Evolutionary conservation across 1,140 invertebrate species (phyloP).

Genomic region (Cyclargus thomasi): DNA sequence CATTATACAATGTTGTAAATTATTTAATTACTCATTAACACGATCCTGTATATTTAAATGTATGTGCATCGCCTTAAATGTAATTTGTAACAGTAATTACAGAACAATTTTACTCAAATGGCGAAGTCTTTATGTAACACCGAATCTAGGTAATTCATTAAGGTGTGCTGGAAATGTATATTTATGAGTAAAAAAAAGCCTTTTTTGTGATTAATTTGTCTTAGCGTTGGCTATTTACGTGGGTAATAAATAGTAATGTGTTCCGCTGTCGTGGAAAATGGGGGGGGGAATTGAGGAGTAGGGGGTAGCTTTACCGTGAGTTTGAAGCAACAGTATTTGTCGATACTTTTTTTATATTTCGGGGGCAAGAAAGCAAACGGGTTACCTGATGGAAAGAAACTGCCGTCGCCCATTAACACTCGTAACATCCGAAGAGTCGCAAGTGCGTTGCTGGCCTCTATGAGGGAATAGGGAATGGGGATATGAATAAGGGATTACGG

Average conservation of each 20-base stretch:
- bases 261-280: neutral
- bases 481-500: too few relatives aligned
- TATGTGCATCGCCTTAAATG: neutral
- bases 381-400: too few relatives aligned
- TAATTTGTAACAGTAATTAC: constrained; percentile 37
- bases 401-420: too few relatives aligned
- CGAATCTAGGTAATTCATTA: constrained; percentile 4
- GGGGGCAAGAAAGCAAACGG: too few relatives aligned
- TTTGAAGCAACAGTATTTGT: too few relatives aligned
- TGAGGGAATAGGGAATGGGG: too few relatives aligned
- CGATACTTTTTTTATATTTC: too few relatives aligned
- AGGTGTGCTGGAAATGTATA: constrained; percentile 10
- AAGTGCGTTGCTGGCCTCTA: too few relatives aligned
- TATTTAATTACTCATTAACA: neutral
- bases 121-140: constrained; percentile 11
- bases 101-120: constrained; percentile 23
- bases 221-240: neutral
- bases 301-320: too few relatives aligned
- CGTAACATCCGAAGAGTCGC: too few relatives aligned
- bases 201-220: neutral
- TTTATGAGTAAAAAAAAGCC: constrained; percentile 5
- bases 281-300: neutral
- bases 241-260: constrained; percentile 14
- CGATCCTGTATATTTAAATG: neutral
- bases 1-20: neutral